phyloP scores from a whole-genome alignment of 1,140 invertebrate species.

The Hydropsyche tenuis region DNA sequence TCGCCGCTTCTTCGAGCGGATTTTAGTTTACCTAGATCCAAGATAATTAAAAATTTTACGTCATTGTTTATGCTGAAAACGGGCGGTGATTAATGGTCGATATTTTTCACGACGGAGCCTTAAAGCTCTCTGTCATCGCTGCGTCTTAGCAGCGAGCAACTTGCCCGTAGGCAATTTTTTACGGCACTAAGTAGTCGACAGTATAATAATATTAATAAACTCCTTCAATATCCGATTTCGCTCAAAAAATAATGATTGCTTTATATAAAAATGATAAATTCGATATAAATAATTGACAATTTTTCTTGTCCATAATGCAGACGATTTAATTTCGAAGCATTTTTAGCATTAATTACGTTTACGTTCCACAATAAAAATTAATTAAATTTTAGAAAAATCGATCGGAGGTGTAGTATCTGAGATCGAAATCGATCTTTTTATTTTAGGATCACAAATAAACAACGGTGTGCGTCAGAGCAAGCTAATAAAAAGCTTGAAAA shows the following conservation, averaged over 20 bases:
- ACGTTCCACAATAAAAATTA: too few relatives aligned
- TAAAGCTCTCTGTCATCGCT: conserved; percentile 22
- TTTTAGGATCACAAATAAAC: too few relatives aligned
- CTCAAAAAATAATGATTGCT: neutral
- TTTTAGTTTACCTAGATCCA: conserved; percentile 17
- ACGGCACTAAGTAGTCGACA: neutral
- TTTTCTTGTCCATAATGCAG: too few relatives aligned
- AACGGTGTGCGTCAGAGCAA: too few relatives aligned
- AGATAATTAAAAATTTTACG: conserved; percentile 27
- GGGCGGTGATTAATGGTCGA: conserved; percentile 10
- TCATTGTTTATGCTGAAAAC: conserved; percentile 17
- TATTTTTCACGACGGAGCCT: conserved; percentile 12
- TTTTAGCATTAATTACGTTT: too few relatives aligned
- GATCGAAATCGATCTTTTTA: too few relatives aligned
- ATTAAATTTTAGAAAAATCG: too few relatives aligned
- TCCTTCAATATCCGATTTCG: neutral
- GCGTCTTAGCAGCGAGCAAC: conserved; percentile 2
- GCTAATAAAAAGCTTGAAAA: too few relatives aligned
- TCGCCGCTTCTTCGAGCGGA: neutral
- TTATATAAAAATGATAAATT: too few relatives aligned
- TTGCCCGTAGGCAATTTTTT: neutral
- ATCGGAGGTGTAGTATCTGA: too few relatives aligned
- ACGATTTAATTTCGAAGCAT: too few relatives aligned
- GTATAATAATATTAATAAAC: neutral
- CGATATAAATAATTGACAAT: too few relatives aligned